These are phyloP conservation scores for Orius insidiosus DNA, from an alignment of 1,140 invertebrate species.

Conservation along the genomic window DNA sequence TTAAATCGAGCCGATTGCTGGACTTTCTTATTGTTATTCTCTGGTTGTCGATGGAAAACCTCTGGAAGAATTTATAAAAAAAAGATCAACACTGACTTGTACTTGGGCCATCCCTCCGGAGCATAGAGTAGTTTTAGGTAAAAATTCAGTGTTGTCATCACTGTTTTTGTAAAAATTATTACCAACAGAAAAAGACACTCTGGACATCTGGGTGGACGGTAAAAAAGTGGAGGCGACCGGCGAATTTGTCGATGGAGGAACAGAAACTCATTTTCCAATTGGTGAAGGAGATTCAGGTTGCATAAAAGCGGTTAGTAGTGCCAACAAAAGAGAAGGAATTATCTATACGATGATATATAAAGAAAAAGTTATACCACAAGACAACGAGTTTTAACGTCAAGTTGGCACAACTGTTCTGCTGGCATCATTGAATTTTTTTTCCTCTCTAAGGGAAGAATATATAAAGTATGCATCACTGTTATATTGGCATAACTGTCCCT, in stretches of 20 bases:
- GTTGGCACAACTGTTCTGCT: too few relatives aligned
- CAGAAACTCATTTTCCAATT: slow-evolving; percentile 58
- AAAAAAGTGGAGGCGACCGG: slow-evolving; percentile 43
- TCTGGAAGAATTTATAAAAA: slow-evolving; percentile 58
- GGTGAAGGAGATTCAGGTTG: slow-evolving; percentile 29
- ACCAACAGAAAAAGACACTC: slow-evolving; percentile 56
- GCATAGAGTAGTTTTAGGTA: slow-evolving; percentile 53
- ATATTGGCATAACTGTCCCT: too few relatives aligned
- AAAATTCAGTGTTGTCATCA: slow-evolving; percentile 16
- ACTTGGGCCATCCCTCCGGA: slow-evolving; percentile 37
- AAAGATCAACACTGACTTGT: slow-evolving; percentile 48
- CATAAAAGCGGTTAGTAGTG: slow-evolving; percentile 39
- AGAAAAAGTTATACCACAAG: slow-evolving; percentile 21
- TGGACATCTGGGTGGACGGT: slow-evolving; percentile 65
- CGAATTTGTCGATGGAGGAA: slow-evolving; percentile 62
- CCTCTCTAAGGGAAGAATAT: too few relatives aligned
- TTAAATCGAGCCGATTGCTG: slow-evolving; percentile 53
- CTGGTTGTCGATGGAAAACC: slow-evolving; percentile 57
- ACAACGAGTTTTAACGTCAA: slow-evolving; percentile 10
- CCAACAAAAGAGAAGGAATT: slow-evolving; percentile 32
- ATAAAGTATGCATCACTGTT: too few relatives aligned
- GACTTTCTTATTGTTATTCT: slow-evolving; percentile 63
- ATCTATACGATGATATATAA: slow-evolving; percentile 32
- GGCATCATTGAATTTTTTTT: too few relatives aligned
- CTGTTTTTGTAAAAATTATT: too few relatives aligned